A percentile compares a stretch with the other conserved stretches of the same genome.
phyloP scores from a whole-genome alignment of 1,140 invertebrate species.

The Neuroterus valhalla region DNA sequence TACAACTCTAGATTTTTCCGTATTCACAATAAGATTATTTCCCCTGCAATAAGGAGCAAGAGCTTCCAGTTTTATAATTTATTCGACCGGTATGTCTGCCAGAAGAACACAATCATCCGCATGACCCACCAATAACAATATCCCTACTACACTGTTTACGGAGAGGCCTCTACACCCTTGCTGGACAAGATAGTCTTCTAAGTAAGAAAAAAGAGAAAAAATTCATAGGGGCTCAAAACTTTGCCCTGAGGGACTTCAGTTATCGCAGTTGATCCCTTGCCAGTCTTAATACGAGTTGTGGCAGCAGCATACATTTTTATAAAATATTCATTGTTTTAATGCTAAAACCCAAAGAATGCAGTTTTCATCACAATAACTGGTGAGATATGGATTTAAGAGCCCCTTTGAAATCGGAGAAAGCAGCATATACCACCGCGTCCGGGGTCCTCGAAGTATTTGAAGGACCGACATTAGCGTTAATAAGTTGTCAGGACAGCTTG shows the following conservation, averaged over 20 bases:
- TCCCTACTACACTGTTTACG: neutral
- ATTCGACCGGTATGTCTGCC: neutral
- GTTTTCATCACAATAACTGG: neutral
- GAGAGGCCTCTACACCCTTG: neutral
- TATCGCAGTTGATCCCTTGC: neutral
- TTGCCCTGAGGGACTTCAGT: neutral
- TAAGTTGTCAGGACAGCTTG: conserved; percentile 49
- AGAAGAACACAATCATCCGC: neutral
- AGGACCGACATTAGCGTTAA: neutral
- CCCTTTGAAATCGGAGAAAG: neutral
- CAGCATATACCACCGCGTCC: neutral
- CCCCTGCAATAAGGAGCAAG: neutral
- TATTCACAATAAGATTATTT: neutral
- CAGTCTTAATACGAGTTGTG: neutral
- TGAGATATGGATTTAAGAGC: neutral
- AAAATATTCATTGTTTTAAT: too few relatives aligned
- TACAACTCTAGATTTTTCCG: neutral
- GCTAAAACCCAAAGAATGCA: neutral
- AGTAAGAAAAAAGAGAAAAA: neutral
- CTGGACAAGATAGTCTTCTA: neutral
- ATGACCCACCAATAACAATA: neutral
- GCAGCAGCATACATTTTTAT: too few relatives aligned
- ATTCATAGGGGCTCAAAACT: neutral
- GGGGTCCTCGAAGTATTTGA: neutral
- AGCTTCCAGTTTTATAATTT: neutral